These are phyloP conservation scores for Volucella inflata DNA, from an alignment of 2,888 invertebrate species.

Conservation along the genomic window DNA sequence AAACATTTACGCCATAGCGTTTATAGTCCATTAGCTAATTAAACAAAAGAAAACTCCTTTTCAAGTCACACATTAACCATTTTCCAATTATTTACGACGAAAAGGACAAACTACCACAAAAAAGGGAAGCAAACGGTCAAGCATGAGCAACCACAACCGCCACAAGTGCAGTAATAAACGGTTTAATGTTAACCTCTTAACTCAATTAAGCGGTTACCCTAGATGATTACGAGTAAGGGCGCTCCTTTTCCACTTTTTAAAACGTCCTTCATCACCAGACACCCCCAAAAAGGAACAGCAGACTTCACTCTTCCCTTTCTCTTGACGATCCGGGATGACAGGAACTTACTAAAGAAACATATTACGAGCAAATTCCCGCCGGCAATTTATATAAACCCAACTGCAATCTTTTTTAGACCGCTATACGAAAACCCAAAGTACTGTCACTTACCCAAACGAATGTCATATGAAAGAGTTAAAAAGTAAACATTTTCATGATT, in stretches of 20 bases:
- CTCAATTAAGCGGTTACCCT: constrained; percentile 45
- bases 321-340: background rate
- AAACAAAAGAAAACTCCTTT: constrained; percentile 34
- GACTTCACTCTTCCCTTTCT: background rate
- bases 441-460: constrained; percentile 28
- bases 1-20: constrained; percentile 6
- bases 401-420: constrained; percentile 17
- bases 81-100: constrained; percentile 50
- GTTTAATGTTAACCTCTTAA: constrained; percentile 56
- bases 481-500: constrained; percentile 30
- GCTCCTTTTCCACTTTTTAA: constrained; percentile 40
- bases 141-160: background rate
- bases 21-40: constrained; percentile 57
- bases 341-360: constrained; percentile 5
- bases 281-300: background rate
- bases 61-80: constrained; percentile 34
- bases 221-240: background rate
- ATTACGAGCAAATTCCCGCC: constrained; percentile 8
- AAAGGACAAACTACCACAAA: background rate
- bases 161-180: constrained; percentile 27
- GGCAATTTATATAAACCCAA: constrained; percentile 21
- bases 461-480: constrained; percentile 44
- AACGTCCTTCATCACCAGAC: constrained; percentile 38
- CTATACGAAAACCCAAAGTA: background rate
- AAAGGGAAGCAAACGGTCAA: background rate